Evolutionary conservation across 2,888 invertebrate genomes (phyloP), one percentile per base, ranked within the genome.

Genomic region (Tridacna gigas): DNA sequence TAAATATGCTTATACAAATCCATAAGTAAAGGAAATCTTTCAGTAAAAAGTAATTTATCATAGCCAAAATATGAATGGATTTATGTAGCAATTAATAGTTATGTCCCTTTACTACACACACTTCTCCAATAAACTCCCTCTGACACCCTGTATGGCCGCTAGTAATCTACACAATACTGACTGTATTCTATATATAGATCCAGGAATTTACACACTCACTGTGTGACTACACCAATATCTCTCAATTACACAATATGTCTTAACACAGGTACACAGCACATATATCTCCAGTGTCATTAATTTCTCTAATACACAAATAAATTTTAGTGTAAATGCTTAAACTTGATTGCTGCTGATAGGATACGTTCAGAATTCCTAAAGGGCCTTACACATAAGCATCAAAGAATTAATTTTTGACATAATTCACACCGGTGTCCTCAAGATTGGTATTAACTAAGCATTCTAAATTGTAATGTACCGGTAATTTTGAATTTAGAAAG

Each of bases 141-240:
- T 0, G 37, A 67, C 45, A 67, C 67, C 67, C 67, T 67, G 67
- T 67, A 67, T 45, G 67, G 45, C 67, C 67, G 45, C 67, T 67
- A n/a, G 20, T 45, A 67, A 37, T 28, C 28, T 15, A 67, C 45
- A 67, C 45, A 67, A 67, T 67, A 67, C 67, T 67, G 67, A 67
- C 45, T 37, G 67, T 67, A 37, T 63, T 67, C 45, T 45, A 56
- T 20, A 56, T 56, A 56, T 15, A 56, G 20, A 15, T 56, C 56
- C 56, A 56, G 56, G 56, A 56, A 56, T 15, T 56, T 56, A 56
- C 11, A 56, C 56, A 56, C 56, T 15, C 18, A 56, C 56, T 56
- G 56, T 56, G 56, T 56, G 56, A 56, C 56, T 56, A 56, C 56
- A 56, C 15, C 56, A 56, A 56, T 56, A 56, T 56, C 18, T 9